Evolutionary conservation across 2,888 invertebrate species (phyloP).

Genomic region (Drosophila anomelani): DNA sequence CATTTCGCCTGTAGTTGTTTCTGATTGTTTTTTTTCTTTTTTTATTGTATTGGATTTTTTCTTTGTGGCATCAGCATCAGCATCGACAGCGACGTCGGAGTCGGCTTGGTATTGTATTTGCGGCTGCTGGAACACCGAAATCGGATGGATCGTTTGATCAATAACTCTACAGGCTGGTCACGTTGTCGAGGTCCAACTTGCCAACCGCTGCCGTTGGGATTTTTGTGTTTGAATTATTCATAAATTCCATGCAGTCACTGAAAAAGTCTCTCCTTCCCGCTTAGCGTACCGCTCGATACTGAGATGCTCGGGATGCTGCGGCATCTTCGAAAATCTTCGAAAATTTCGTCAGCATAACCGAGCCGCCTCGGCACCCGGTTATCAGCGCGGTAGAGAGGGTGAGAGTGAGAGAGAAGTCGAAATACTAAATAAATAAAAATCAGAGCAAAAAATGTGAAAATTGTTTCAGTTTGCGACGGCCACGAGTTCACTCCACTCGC

Average conservation of each 20-base stretch:
- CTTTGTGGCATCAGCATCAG: conserved; percentile 18
- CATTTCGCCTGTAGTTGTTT: conserved; percentile 69
- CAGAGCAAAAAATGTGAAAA: conserved; percentile 54
- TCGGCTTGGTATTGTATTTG: conserved; percentile 12
- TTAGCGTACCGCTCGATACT: conserved; percentile 71
- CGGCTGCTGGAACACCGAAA: conserved; percentile 28
- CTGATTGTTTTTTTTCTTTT: conserved; percentile 30
- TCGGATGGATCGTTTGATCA: conserved; percentile 65
- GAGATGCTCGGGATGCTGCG: conserved; percentile 40
- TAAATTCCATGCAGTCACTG: conserved; percentile 58
- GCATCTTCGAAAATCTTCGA: conserved; percentile 42
- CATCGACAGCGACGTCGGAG: neutral
- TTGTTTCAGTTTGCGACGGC: conserved; percentile 63
- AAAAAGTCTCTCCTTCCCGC: conserved; percentile 37
- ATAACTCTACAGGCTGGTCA: conserved; percentile 79
- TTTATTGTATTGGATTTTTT: conserved; percentile 25
- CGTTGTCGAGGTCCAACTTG: conserved; percentile 56
- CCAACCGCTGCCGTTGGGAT: conserved; percentile 33
- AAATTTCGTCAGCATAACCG: conserved; percentile 66
- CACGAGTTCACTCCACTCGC: conserved; percentile 75
- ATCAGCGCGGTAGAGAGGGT: conserved; percentile 26
- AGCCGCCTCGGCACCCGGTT: conserved; percentile 42
- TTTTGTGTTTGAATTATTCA: conserved; percentile 70
- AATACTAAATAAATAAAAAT: conserved; percentile 42
- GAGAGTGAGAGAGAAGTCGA: conserved; percentile 12